Conservation (phyloP, 2,888 invertebrate genomes). For the Eutolmus rufibarbis region DNA sequence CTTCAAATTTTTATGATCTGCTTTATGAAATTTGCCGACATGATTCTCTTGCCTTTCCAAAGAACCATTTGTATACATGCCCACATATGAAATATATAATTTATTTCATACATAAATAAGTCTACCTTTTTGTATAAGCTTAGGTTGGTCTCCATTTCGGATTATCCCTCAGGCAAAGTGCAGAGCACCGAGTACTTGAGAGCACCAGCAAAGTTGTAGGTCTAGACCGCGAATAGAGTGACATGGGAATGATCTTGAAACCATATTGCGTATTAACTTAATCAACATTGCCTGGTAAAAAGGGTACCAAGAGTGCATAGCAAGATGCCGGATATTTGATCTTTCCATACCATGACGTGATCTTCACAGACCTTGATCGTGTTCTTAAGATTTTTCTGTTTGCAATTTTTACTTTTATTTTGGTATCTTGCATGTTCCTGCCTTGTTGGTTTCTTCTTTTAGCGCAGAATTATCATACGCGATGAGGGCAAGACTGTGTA, state of each 20-base stretch:
- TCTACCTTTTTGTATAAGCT: neutral
- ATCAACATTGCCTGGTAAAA: neutral
- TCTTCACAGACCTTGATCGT: slow-evolving; percentile 31
- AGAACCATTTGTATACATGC: neutral
- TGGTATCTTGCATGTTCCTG: slow-evolving; percentile 5
- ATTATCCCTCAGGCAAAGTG: neutral
- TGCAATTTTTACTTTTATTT: slow-evolving; percentile 1
- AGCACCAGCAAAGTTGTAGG: neutral
- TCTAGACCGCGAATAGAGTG: neutral
- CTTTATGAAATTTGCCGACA: neutral
- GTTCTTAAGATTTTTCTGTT: slow-evolving; percentile 29
- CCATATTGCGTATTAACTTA: slow-evolving; percentile 29
- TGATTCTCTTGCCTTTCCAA: neutral
- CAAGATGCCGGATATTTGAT: slow-evolving; percentile 22
- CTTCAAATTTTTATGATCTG: neutral
- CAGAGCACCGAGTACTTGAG: neutral
- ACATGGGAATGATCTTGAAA: slow-evolving; percentile 2
- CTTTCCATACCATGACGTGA: slow-evolving; percentile 29
- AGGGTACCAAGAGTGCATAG: neutral
- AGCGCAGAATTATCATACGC: neutral
- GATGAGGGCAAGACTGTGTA: neutral
- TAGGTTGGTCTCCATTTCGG: neutral
- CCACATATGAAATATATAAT: neutral
- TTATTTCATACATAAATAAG: neutral
- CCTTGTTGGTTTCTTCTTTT: slow-evolving; percentile 15